Evolutionary conservation across 2,797 vertebrate genomes (phyloP), one percentile per base, ranked within the genome.

Genomic region (Characodon lateralis): DNA sequence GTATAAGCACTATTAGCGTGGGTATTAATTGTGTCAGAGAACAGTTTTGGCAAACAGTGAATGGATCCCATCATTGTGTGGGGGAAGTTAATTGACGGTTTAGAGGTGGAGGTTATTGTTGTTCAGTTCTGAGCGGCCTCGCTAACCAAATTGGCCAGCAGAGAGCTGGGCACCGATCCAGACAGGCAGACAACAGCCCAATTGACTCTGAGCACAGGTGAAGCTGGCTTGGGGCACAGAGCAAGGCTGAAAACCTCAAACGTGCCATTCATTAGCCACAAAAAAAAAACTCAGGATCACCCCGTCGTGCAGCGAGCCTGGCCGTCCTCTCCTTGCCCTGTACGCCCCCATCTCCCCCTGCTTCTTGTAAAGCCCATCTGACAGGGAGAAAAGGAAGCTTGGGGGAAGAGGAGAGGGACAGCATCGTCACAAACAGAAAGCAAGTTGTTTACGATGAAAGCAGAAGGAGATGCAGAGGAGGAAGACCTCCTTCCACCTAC

Each of bases 121-220:
- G 87, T 68, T 81, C 81, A 68, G 70, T 73, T 87, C 79, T 74
- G 79, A 88, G 86, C 77, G 14, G 81, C 88, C 75, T 70, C 68
- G 58, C 87, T 89, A 79, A 86, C 85, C 88, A 84, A 92, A 89
- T 74, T 85, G 87, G 86, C 86, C 84, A 78, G 75, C 85, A 66
- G 78, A 85, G 87, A 78, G 69, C 79, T 87, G 90, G 92, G 92
- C 92, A 86, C 43, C 0, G 73, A 73, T 93, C 93, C 93, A 94
- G 90, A 72, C 86, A 55, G 83, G 24, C 87, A 89, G 74, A 93
- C 92, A 93, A 92, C 91, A 89, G 88, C 69, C 86, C 88, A 86
- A 93, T 94, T 93, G 92, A 95, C 92, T 92, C 86, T 79, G n/a
- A 86, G 79, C 92, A 91, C 94, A 95, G 94, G 94, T 94, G 93